Base-by-base conservation (phyloP, 2,113 vertebrate species). In the Paratilapia polleni region DNA sequence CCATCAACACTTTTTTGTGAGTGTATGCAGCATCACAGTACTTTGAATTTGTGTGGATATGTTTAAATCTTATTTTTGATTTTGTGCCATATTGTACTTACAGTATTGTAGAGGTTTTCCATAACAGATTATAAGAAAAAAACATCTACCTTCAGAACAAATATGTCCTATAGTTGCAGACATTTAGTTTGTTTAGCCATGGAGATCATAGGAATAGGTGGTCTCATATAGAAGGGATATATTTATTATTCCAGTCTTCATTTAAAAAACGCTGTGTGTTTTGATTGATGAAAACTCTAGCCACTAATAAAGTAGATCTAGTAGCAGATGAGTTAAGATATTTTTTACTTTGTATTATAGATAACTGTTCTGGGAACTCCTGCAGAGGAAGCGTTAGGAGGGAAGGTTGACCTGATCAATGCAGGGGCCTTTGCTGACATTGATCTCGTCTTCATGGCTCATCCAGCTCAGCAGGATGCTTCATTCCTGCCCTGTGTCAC, bases 391-490 rank as follows among this genome's bases (percentile, higher is more conserved):
- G 95, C 94, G 1, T 92, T 93, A 52, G 98, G 98, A 34, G 97
- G 98, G 80, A 98, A 98, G 83, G 95, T 98, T 61, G 96, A 97
- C 84, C 93, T 98, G 80, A 95, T 98, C n/a, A 91, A 94, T 26
- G 97, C 96, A 0, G 97, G 97, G 4, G 97, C 96, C 15, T 98
- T 99, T 84, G 83, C 94, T 34, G 96, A 94, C 76, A 63, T 98
- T 76, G 96, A 98, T 80, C 94, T 97, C 43, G 97, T 97, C 76
- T 97, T 98, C 75, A 98, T 98, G 97, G 97, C 97, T 9, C 98
- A 98, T 70, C 97, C 97, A 0, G 95, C 96, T 8, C 97, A 97
- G 78, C 96, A 97, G 38, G 95, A 98, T 24, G 95, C 94, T 1
- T 89, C 96, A 4, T 97, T 96, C 87, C 90, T 97, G 17, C 97